Evolutionary conservation across 1,140 invertebrate species (phyloP).

Genomic region (Hypothenemus hampei): DNA sequence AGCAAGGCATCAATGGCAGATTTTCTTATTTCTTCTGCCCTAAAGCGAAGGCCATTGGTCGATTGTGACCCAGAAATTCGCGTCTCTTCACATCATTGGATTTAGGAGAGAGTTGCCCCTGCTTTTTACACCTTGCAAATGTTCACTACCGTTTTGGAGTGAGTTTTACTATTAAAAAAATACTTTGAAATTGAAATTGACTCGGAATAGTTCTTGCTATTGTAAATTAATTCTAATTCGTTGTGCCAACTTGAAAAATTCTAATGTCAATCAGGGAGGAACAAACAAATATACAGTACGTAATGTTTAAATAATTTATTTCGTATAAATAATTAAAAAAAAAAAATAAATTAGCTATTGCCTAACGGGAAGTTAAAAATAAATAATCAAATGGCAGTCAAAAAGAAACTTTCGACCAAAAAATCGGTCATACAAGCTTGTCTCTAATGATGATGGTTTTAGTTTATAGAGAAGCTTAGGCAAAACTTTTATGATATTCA

Average conservation of each 20-base stretch:
- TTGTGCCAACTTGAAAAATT: too few relatives aligned
- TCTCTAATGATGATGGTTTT: slow-evolving; percentile 1
- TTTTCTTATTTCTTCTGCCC: slow-evolving; percentile 21
- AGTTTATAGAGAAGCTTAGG: slow-evolving; percentile 7
- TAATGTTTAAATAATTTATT: too few relatives aligned
- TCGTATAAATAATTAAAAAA: slow-evolving; percentile 14
- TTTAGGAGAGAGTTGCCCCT: slow-evolving; percentile 27
- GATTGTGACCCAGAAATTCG: slow-evolving; percentile 19
- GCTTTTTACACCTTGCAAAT: slow-evolving; percentile 19
- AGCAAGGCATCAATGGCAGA: slow-evolving; percentile 18
- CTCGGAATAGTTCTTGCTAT: too few relatives aligned
- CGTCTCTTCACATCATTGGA: slow-evolving; percentile 22
- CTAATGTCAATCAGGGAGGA: too few relatives aligned
- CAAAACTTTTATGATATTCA: slow-evolving; percentile 1
- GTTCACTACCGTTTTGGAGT: slow-evolving; percentile 2
- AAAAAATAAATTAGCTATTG: neutral
- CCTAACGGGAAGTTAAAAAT: slow-evolving; percentile 4
- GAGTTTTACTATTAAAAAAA: slow-evolving; percentile 16
- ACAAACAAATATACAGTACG: too few relatives aligned
- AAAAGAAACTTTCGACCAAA: slow-evolving; percentile 5
- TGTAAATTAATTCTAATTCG: too few relatives aligned
- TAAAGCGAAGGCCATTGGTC: slow-evolving; percentile 20
- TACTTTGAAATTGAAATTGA: slow-evolving; percentile 9
- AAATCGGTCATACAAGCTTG: slow-evolving; percentile 13
- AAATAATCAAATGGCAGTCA: slow-evolving; percentile 17